These are phyloP conservation scores for Leptocoma aspasia DNA, from an alignment of 2,113 vertebrate species.

Conservation along the genomic window DNA sequence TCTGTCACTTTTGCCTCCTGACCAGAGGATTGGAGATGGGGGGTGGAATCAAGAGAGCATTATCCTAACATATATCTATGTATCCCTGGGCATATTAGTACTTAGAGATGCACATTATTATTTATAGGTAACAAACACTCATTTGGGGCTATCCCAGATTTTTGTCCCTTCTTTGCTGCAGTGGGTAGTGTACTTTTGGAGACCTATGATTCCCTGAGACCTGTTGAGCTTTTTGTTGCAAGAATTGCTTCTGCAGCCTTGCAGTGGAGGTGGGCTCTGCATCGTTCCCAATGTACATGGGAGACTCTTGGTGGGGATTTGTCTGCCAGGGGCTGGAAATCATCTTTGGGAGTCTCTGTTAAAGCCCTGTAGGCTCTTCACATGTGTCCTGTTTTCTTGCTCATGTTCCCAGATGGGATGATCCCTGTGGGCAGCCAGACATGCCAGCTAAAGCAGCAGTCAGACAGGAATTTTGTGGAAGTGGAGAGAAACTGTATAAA, in stretches of 20 bases:
- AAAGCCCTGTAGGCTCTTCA: neutral
- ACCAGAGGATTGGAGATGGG: neutral
- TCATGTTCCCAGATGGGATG: neutral
- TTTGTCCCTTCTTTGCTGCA: neutral
- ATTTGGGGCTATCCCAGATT: neutral
- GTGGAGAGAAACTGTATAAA: neutral
- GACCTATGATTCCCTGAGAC: neutral
- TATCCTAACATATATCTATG: neutral
- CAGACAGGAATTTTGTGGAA: neutral
- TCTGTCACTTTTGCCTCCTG: neutral
- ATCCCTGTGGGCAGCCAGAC: neutral
- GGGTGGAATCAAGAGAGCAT: neutral
- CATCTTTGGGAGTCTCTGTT: neutral
- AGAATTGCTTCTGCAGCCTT: neutral
- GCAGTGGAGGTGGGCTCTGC: neutral
- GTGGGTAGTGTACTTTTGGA: neutral
- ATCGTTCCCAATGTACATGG: rapidly evolving
- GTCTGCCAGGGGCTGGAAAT: neutral
- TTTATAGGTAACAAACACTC: neutral
- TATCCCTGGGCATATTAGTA: rapidly evolving
- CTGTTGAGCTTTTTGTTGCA: neutral
- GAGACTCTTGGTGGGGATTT: neutral
- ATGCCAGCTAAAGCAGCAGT: neutral
- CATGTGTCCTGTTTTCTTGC: neutral
- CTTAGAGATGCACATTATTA: neutral